Base-by-base conservation (phyloP, 2,888 invertebrate genomes). In the Drosophila rubida region DNA sequence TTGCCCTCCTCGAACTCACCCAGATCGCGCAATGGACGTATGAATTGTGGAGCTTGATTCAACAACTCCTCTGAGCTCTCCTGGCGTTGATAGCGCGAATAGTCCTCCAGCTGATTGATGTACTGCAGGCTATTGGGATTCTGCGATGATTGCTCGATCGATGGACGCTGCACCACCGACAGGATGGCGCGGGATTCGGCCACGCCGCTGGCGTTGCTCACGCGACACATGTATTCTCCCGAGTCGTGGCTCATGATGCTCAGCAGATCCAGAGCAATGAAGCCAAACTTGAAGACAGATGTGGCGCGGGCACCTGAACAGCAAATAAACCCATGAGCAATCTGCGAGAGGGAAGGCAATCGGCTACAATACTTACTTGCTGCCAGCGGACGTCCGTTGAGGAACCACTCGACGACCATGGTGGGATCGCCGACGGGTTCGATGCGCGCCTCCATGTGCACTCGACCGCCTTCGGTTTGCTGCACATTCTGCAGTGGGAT, bases 371-470 rank as follows among this genome's bases (percentile, higher is more conserved):
- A 80, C 96, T 94, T 93, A 98, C 98, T 97, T 90, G 97, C 97
- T 94, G 96, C 95, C 88, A 99, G 94, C 90, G 96, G 96, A 93
- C 95, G 95, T 88, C 97, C 98, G 92, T 99, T 97, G 90, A 96
- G 95, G 91, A 95, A 97, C 98, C 98, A 99, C 93, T 98, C 98
- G 85, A 99, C 97, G 90, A 95, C 95, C 97, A 99, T 97, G 51
- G 96, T 96, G 75, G 98, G 98, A 93, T 99, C 99, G 80, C 98
- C 98, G 90, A 98, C 97, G 81, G 99, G 99, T 93, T 97, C 97
- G 93, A 99, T 96, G 92, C 98, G 96, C 91, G 98, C 98, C 93
- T 99, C 99, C 94, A 99, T 98, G 93, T 98, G 98, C 89, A 97
- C 95, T 91, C 97, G 95, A 90, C 97, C 97, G 92, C 98, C 97